These are phyloP conservation scores for Apoda limacodes DNA, from an alignment of 2,888 invertebrate genomes.

Conservation along the genomic window DNA sequence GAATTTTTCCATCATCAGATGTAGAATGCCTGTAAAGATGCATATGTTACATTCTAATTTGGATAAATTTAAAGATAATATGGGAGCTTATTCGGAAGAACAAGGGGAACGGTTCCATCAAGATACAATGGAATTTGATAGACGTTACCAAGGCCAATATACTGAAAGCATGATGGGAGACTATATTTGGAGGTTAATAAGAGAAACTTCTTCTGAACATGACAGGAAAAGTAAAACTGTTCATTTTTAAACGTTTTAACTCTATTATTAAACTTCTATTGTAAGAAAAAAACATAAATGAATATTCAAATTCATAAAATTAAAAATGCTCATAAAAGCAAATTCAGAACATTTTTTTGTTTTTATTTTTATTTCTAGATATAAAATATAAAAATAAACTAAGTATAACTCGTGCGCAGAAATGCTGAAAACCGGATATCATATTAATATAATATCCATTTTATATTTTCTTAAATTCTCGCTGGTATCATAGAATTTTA, in stretches of 20 bases:
- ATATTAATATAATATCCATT: too few relatives aligned
- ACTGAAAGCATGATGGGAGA: conserved; percentile 20
- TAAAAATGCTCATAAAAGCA: too few relatives aligned
- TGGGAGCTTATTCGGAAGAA: conserved; percentile 17
- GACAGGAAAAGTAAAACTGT: conserved; percentile 18
- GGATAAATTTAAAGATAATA: conserved; percentile 21
- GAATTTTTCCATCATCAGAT: conserved; percentile 9
- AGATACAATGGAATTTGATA: conserved; percentile 16
- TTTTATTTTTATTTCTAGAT: too few relatives aligned
- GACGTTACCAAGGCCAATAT: conserved; percentile 13
- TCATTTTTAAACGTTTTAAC: conserved; percentile 20
- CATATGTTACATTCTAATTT: conserved; percentile 17
- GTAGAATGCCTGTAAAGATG: conserved; percentile 13
- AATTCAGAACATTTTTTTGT: too few relatives aligned
- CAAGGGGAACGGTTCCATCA: conserved; percentile 19
- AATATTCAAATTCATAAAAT: too few relatives aligned
- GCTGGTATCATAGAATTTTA: too few relatives aligned
- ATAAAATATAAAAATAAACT: too few relatives aligned
- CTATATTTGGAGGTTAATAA: conserved; percentile 18
- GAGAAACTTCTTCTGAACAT: conserved; percentile 17
- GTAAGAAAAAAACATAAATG: too few relatives aligned
- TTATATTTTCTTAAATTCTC: too few relatives aligned
- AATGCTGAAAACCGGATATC: too few relatives aligned
- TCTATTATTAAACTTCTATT: too few relatives aligned
- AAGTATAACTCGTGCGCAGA: too few relatives aligned